Conservation (phyloP, 1,140 invertebrate species). For the Diorhabda carinulata region DNA sequence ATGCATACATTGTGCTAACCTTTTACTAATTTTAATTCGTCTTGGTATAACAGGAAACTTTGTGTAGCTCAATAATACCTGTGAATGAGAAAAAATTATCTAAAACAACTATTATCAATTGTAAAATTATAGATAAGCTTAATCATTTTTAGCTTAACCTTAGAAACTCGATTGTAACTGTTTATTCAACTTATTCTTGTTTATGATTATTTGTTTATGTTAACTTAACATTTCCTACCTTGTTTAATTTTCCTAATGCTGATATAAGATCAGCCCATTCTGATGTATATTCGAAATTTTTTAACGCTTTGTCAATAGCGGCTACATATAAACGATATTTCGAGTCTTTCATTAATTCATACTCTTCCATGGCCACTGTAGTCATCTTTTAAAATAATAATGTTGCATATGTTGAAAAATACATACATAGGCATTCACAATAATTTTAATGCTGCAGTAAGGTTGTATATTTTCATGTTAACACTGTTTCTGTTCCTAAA, state of each 20-base stretch:
- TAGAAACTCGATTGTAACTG: no score
- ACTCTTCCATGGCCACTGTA: slow-evolving; percentile 58
- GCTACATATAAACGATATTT: slow-evolving; percentile 77
- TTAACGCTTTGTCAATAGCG: slow-evolving; percentile 84
- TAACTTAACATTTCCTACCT: slow-evolving; percentile 56
- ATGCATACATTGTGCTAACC: slow-evolving; percentile 93
- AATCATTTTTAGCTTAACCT: no score
- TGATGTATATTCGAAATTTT: slow-evolving; percentile 89
- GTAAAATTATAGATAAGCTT: background rate
- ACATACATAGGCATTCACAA: background rate
- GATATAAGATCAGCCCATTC: slow-evolving; percentile 96
- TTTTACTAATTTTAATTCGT: slow-evolving; percentile 86
- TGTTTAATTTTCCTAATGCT: slow-evolving; percentile 87
- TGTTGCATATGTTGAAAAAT: background rate
- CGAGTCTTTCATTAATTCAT: slow-evolving; percentile 69
- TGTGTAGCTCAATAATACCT: slow-evolving; percentile 72
- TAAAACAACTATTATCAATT: background rate
- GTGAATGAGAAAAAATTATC: slow-evolving; percentile 33
- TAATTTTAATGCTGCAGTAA: background rate
- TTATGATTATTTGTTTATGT: no score
- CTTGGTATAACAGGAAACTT: slow-evolving; percentile 89
- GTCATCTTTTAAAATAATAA: slow-evolving; percentile 35
- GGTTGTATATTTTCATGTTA: slow-evolving; percentile 1
- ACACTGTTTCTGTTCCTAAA: slow-evolving; percentile 6
- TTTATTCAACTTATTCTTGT: no score